A percentile compares a stretch with the other conserved stretches of the same genome.
Conservation (phyloP, 2,113 vertebrate species). For the Anguilla rostrata region DNA sequence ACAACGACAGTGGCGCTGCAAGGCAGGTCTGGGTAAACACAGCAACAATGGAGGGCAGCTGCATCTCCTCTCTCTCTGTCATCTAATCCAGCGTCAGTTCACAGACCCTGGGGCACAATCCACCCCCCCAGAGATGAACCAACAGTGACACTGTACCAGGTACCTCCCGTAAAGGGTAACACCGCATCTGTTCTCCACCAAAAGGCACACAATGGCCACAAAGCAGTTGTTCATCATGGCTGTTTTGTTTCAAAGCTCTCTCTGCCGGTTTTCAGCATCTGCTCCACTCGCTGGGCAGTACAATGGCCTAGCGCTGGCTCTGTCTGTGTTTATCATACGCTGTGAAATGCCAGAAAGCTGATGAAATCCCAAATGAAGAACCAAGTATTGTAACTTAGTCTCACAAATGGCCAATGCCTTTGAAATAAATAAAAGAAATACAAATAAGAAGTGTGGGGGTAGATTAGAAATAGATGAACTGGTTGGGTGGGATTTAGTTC, state of each 20-base stretch:
- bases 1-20: background rate
- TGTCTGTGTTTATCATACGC: conserved; percentile 22
- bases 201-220: background rate
- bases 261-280: background rate
- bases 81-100: background rate
- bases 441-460: background rate
- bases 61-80: background rate
- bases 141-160: background rate
- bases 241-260: background rate
- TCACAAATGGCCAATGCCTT: background rate
- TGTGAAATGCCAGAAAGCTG: background rate
- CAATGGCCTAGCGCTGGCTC: background rate
- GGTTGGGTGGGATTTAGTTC: background rate
- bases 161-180: background rate
- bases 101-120: background rate
- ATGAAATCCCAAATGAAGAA: too few species aligned
- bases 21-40: background rate
- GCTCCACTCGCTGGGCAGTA: background rate
- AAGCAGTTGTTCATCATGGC: background rate
- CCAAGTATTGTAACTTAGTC: background rate
- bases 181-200: background rate
- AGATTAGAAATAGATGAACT: background rate
- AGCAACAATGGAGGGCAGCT: background rate
- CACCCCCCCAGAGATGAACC: background rate
- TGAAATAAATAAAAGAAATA: background rate